Conservation (phyloP, 2,797 vertebrate species). For the Dromococcyx pavoninus region DNA sequence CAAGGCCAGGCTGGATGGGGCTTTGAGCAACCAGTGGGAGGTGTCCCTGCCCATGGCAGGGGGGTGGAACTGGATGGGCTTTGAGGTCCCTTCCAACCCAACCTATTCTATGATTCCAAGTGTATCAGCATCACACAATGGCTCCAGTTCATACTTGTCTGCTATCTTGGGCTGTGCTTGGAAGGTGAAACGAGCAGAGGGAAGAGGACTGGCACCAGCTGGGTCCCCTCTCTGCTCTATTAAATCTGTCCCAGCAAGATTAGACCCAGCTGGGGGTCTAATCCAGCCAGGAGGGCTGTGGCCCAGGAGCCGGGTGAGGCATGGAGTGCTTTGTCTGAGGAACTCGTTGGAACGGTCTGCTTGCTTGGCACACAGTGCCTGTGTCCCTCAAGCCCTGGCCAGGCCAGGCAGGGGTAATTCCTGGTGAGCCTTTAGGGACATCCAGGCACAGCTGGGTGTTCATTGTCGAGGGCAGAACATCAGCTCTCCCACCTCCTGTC, state of each 20-base stretch:
- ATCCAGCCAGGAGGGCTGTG: neutral
- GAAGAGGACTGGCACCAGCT: neutral
- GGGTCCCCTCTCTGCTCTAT: neutral
- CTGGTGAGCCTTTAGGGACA: neutral
- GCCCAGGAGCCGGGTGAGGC: neutral
- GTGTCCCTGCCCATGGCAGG: too few relatives aligned
- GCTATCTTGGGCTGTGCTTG: neutral
- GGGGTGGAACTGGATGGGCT: too few relatives aligned
- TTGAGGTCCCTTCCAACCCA: too few relatives aligned
- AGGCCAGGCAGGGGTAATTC: neutral
- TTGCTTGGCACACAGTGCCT: neutral
- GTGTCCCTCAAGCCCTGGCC: neutral
- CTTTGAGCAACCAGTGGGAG: too few relatives aligned
- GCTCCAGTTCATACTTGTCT: neutral
- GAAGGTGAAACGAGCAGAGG: neutral
- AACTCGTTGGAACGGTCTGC: neutral
- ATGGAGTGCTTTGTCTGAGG: accelerated
- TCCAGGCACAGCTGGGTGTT: neutral
- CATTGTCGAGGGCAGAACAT: neutral
- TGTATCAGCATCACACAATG: too few relatives aligned
- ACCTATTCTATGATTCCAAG: too few relatives aligned
- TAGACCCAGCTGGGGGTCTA: neutral
- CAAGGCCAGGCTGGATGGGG: too few relatives aligned
- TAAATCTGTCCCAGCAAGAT: neutral
- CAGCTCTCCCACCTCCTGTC: neutral